Conservation (phyloP, 2,888 invertebrate species). For the Chaetogeoica ovagalla region DNA sequence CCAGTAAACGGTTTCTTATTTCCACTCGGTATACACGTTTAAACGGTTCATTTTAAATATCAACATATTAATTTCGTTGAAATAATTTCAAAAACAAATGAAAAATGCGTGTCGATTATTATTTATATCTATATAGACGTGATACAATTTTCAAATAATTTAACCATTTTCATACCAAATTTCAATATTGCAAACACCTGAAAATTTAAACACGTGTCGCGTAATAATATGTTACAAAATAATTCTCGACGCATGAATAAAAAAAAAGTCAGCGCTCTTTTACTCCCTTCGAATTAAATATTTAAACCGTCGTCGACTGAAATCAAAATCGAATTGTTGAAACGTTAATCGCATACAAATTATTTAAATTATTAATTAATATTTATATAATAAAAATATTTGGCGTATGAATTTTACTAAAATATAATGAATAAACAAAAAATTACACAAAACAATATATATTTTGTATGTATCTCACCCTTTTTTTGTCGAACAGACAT, state of each 20-base stretch:
- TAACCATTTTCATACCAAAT: not conserved
- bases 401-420: not conserved
- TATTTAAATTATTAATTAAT: conserved; percentile 4
- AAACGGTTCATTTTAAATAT: too few species aligned
- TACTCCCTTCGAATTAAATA: not conserved
- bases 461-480: not conserved
- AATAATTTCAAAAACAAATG: too few species aligned
- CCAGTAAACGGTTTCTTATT: too few species aligned
- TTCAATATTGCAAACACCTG: not conserved
- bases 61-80: too few species aligned
- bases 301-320: not conserved
- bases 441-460: not conserved
- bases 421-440: not conserved
- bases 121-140: too few species aligned
- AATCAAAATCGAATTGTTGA: not conserved
- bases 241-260: not conserved
- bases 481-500: conserved; percentile 20
- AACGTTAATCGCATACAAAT: conserved; percentile 8
- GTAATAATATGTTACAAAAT: not conserved
- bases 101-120: too few species aligned
- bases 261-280: not conserved
- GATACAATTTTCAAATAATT: too few species aligned
- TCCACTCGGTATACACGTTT: too few species aligned
- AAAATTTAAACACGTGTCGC: not conserved
- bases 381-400: not conserved